These are phyloP conservation scores for Characodon lateralis DNA, from an alignment of 2,797 vertebrate genomes.

Conservation along the genomic window DNA sequence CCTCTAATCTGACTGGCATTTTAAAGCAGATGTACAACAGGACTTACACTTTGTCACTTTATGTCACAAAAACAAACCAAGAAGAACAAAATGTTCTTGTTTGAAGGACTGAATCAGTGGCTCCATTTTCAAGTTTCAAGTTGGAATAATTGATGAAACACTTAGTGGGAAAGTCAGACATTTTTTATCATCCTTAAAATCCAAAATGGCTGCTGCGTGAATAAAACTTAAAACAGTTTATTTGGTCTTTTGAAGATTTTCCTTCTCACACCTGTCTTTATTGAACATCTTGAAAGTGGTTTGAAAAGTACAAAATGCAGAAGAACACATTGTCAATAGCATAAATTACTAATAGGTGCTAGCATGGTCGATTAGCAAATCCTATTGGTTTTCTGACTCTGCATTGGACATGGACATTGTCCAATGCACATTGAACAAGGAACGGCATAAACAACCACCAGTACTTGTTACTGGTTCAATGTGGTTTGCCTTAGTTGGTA, in stretches of 20 bases:
- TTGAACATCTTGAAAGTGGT: neutral
- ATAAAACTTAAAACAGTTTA: neutral
- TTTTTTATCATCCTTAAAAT: neutral
- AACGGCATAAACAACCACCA: neutral
- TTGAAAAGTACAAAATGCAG: neutral
- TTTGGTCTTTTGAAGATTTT: neutral
- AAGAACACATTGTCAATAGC: neutral
- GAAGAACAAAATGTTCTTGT: neutral
- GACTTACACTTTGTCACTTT: too few species aligned
- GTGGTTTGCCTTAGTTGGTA: neutral
- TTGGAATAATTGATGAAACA: neutral
- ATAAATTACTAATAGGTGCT: neutral
- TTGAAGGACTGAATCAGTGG: neutral
- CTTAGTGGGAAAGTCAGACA: neutral
- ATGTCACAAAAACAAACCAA: too few species aligned
- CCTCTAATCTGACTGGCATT: neutral
- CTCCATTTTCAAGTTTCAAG: neutral
- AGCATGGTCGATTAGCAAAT: neutral
- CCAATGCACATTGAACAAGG: neutral
- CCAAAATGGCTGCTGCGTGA: neutral
- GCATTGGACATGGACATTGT: neutral
- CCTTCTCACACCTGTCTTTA: neutral
- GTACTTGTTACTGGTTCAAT: neutral
- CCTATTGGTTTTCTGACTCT: neutral
- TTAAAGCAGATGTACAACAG: neutral